Evolutionary conservation across 2,888 invertebrate genomes (phyloP).

Genomic region (Tetheella fluctuosa): DNA sequence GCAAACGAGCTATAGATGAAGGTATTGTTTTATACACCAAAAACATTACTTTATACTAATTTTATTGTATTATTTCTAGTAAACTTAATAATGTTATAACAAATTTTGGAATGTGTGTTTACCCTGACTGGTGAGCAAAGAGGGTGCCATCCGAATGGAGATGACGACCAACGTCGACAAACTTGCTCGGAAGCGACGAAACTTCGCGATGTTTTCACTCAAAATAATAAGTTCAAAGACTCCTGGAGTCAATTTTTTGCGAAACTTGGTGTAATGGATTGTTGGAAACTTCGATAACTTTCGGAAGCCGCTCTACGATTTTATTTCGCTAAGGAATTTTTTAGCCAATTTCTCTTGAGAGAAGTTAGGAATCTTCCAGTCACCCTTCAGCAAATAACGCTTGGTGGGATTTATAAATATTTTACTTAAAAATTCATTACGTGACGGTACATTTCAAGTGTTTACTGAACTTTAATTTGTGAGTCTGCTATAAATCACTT

Average conservation of each 20-base stretch:
- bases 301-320: constrained; percentile 82
- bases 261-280: constrained; percentile 83
- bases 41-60: too few relatives aligned
- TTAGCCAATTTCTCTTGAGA: constrained; percentile 80
- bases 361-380: constrained; percentile 77
- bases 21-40: too few relatives aligned
- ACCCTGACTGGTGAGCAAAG: constrained; percentile 50
- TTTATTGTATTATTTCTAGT: not conserved
- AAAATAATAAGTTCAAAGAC: constrained; percentile 80
- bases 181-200: constrained; percentile 67
- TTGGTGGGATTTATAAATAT: constrained; percentile 40
- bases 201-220: constrained; percentile 79
- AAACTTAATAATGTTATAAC: not conserved
- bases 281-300: constrained; percentile 83
- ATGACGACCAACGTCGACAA: constrained; percentile 40
- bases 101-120: not conserved
- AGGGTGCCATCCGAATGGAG: constrained; percentile 32
- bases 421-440: constrained; percentile 46
- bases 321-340: constrained; percentile 80
- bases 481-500: constrained; percentile 15
- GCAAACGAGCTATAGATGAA: too few relatives aligned
- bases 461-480: constrained; percentile 24
- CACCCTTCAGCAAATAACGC: constrained; percentile 69
- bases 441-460: constrained; percentile 32
- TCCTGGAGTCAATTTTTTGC: constrained; percentile 76